Evolutionary conservation across 1,140 invertebrate species (phyloP).

Genomic region (Nephotettix cincticeps): DNA sequence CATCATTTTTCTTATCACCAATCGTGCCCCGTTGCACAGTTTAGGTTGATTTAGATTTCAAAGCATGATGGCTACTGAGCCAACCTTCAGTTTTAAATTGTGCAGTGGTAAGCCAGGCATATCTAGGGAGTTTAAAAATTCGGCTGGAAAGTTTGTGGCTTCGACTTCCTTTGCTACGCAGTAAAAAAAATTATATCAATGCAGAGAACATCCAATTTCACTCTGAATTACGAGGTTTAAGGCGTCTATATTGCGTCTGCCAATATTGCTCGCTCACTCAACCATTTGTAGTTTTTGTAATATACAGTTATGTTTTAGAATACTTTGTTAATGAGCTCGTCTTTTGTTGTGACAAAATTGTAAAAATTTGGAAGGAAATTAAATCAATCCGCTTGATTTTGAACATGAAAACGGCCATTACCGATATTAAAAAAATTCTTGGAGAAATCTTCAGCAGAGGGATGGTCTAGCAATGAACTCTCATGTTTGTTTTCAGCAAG

Average conservation of each 20-base stretch:
- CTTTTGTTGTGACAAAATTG: not conserved
- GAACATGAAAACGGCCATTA: constrained; percentile 28
- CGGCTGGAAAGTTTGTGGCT: constrained; percentile 33
- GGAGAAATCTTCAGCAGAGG: constrained; percentile 38
- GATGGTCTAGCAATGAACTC: too few species aligned
- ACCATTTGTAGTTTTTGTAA: too few species aligned
- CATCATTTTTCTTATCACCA: constrained; percentile 27
- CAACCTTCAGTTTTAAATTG: constrained; percentile 34
- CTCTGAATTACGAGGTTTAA: too few species aligned
- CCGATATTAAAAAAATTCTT: constrained; percentile 39
- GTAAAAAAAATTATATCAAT: too few species aligned
- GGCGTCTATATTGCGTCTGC: too few species aligned
- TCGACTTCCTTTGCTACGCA: too few species aligned
- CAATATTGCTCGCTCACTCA: too few species aligned
- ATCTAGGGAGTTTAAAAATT: constrained; percentile 39
- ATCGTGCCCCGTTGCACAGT: constrained; percentile 31
- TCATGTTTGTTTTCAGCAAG: too few species aligned
- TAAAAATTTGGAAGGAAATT: not conserved
- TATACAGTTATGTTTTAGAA: too few species aligned
- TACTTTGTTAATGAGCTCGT: not conserved
- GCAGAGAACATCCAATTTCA: too few species aligned
- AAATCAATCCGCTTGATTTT: not conserved
- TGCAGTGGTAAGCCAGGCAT: constrained; percentile 35
- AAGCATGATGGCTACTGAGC: constrained; percentile 44
- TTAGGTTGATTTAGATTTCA: constrained; percentile 43